These are phyloP conservation scores for Apeira syringaria DNA, from an alignment of 2,888 invertebrate species.

Conservation along the genomic window DNA sequence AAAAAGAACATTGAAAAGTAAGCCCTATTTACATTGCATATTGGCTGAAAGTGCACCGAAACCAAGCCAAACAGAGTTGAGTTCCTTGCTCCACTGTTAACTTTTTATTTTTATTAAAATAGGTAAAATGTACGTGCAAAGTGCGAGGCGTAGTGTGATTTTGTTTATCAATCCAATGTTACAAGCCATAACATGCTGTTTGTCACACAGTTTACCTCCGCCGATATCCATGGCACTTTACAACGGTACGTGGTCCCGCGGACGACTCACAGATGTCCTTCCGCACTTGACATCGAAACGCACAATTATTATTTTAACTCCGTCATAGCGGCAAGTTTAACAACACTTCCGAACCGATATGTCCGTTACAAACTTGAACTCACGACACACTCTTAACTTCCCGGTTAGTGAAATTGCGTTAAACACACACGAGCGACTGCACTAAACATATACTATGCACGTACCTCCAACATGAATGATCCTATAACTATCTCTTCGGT, in stretches of 20 bases:
- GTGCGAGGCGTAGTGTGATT: slow-evolving; percentile 59
- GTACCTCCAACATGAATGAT: slow-evolving; percentile 83
- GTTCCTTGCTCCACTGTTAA: slow-evolving; percentile 26
- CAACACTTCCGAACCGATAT: slow-evolving; percentile 57
- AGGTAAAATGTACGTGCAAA: slow-evolving; percentile 52
- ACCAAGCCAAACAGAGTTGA: slow-evolving; percentile 40
- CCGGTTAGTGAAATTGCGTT: slow-evolving; percentile 33
- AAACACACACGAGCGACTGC: slow-evolving; percentile 62
- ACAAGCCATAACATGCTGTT: slow-evolving; percentile 61
- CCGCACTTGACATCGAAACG: slow-evolving; percentile 63
- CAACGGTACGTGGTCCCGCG: slow-evolving; percentile 52
- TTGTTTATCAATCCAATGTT: slow-evolving; percentile 45
- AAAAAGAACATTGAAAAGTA: slow-evolving; percentile 47
- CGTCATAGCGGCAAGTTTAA: slow-evolving; percentile 60
- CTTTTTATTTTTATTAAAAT: slow-evolving; percentile 2
- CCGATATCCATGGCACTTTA: slow-evolving; percentile 74
- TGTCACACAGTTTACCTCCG: slow-evolving; percentile 74
- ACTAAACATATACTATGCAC: slow-evolving; percentile 76
- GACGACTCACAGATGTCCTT: slow-evolving; percentile 67
- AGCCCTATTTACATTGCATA: slow-evolving; percentile 32
- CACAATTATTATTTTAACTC: slow-evolving; percentile 70
- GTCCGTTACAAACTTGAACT: slow-evolving; percentile 52
- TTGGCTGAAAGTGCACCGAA: slow-evolving; percentile 44
- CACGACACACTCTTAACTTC: slow-evolving; percentile 65
- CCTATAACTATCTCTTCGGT: slow-evolving; percentile 76